Base-by-base conservation (phyloP, 2,113 vertebrate genomes). In the Steatornis caripensis region DNA sequence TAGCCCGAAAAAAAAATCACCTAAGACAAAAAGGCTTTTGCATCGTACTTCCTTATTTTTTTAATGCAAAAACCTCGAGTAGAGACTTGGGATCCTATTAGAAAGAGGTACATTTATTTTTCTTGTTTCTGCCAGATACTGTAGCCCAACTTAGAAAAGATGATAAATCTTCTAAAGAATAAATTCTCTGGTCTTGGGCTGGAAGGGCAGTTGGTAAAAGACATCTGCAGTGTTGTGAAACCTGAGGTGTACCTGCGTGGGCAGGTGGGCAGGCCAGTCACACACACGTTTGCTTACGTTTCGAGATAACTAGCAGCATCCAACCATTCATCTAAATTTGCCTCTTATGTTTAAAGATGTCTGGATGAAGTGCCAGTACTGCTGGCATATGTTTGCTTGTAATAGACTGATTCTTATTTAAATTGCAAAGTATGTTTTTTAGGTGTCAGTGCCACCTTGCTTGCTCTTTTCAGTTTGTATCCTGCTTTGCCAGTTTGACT, bases 381-480 rank as follows among this genome's bases (percentile, higher is more conserved):
- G 81, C 75, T 94, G 87, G 62, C 61, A 27, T 84, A 66, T 90
- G 68, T 81, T 55, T 60, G 46, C 85, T 89, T 81, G 71, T 86
- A 94, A 92, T 91, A 95, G 92, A 84, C 83, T 51, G 75, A 75
- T 94, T 86, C 85, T 88, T 95, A 95, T 75, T 93, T 96, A 84
- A 97, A 93, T 94, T 93, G 92, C 90, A 86, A 88, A 96, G 68
- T 41, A 53, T 89, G 79, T 95, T 93, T 96, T 89, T 78, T 86
- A 89, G 88, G 84, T 96, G 85, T 96, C 27, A 19, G 21, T 88
- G 75, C 93, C 85, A 93, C 94, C 95, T 91, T 95, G 75, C 87
- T 95, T 94, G 85, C 88, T 95, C 84, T 96, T 94, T 92, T 95
- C 90, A 80, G 87, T 90, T 96, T 97, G 54, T 74, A 77, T 88